Evolutionary conservation across 1,140 invertebrate genomes (phyloP), one percentile per base, ranked within the genome.

Genomic region (Dendroctonus ponderosae): DNA sequence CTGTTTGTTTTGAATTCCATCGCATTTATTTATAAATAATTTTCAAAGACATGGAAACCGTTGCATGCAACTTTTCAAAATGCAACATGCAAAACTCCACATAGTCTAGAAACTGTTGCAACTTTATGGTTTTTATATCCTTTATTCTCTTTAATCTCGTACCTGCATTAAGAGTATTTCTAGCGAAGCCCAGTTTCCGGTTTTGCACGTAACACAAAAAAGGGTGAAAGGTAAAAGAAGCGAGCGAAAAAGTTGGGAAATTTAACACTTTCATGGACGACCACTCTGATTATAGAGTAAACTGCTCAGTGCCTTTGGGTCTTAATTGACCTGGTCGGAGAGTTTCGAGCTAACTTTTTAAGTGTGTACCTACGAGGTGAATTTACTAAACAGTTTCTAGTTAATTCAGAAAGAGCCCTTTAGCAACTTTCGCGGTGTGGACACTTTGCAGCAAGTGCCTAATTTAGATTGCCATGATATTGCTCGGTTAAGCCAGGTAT

Each of bases 261-360:
- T 65, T 65, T 37, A 50, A 65, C 62, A 65, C 62, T 65, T 57
- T 65, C 62, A 57, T 51, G 62, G 62, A 40, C 62, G 7, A 48
- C 52, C 53, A 65, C 62, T 65, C 62, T 65, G 53, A 65, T 65
- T 65, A 65, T 65, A 57, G 62, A 65, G 62, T 65, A 65, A 65
- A 65, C 53, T 65, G 62, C 44, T 65, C 44, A 38, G 53, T 57
- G 62, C 62, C 57, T 65, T 65, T 57, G 41, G 44, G 43, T 65
- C 62, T 57, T 65, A 65, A 65, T 65, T 65, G 62, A 65, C 43
- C 62, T 39, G 14, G 12, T 15, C 44, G 8, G 62, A 65, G 54
- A 56, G 62, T 65, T 65, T 65, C 62, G 15, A 65, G 62, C 50
- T 63, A 65, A 65, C 62, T 65, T 65, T 65, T 65, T 65, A 65